Evolutionary conservation across 2,888 invertebrate species (phyloP).

Genomic region (Pammene aurita): DNA sequence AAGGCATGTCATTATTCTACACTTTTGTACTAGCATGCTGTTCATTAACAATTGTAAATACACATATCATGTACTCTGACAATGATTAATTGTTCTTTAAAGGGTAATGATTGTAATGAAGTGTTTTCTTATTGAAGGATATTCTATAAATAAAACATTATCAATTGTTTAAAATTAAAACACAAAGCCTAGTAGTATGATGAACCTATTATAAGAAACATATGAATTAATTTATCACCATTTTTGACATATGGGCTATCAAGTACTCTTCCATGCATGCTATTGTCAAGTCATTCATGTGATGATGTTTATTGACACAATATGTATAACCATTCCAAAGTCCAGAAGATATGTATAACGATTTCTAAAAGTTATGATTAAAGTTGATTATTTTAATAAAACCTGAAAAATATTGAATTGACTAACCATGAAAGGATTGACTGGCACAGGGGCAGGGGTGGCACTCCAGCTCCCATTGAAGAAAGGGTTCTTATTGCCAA

Average conservation of each 20-base stretch:
- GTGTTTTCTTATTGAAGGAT: neutral
- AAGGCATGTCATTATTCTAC: conserved; percentile 6
- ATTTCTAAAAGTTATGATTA: too few relatives aligned
- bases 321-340: too few relatives aligned
- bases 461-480: conserved; percentile 76
- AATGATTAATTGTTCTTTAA: neutral
- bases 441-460: conserved; percentile 59
- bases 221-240: neutral
- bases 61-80: neutral
- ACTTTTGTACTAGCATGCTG: neutral
- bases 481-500: conserved; percentile 76
- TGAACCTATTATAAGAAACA: conserved; percentile 20
- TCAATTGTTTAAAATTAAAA: conserved; percentile 1
- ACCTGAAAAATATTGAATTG: neutral
- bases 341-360: too few relatives aligned
- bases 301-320: too few relatives aligned
- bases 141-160: neutral
- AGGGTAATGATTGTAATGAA: neutral
- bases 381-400: neutral
- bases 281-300: too few relatives aligned
- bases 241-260: too few relatives aligned
- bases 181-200: neutral
- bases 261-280: too few relatives aligned
- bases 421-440: conserved; percentile 78
- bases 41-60: neutral